phyloP scores from a whole-genome alignment of 2,797 vertebrate species.

The Rhynchonycteris naso region DNA sequence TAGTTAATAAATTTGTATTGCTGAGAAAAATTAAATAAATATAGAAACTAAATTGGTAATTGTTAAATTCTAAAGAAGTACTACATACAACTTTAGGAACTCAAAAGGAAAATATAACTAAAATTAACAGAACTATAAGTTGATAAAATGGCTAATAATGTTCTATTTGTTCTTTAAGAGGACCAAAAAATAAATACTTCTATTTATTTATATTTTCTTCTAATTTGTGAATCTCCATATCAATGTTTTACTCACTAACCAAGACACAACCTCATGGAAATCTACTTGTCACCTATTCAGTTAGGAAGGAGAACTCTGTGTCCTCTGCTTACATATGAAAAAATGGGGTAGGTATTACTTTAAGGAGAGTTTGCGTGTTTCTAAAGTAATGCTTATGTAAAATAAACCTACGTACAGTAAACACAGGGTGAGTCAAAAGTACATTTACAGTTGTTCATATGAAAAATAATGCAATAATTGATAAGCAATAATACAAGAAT shows the following conservation, averaged over 20 bases:
- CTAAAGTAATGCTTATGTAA: neutral
- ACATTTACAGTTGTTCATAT: neutral
- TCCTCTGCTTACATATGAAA: neutral
- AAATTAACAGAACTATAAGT: neutral
- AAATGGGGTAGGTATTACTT: neutral
- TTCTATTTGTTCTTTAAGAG: neutral
- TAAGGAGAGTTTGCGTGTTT: neutral
- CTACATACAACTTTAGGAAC: neutral
- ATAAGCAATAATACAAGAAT: neutral
- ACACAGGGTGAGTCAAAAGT: neutral
- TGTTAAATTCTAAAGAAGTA: neutral
- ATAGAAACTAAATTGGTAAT: neutral
- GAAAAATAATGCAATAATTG: neutral
- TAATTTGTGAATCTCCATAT: neutral
- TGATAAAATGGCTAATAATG: neutral
- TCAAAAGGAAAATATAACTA: neutral
- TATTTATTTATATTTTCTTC: conserved; percentile 21
- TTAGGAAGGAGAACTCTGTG: neutral
- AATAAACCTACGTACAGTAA: neutral
- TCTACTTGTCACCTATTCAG: neutral
- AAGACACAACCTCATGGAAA: neutral
- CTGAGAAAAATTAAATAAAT: neutral
- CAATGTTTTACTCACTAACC: neutral
- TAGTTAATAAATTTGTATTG: neutral
- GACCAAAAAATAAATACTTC: neutral